Evolutionary conservation across 2,888 invertebrate genomes (phyloP).

Genomic region (Sabellastarte sp.): DNA sequence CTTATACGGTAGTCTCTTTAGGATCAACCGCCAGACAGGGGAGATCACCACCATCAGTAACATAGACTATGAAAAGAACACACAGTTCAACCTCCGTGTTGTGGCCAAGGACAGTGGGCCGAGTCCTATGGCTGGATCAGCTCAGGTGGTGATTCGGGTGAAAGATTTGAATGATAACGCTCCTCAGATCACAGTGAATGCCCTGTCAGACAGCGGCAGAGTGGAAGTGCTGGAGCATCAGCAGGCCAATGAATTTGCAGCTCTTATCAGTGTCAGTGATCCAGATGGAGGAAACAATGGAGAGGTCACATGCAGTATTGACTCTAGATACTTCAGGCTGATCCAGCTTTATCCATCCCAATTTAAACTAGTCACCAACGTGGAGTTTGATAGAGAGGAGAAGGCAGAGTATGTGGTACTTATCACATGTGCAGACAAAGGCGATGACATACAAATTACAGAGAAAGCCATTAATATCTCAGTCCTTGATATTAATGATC

Average conservation of each 20-base stretch:
- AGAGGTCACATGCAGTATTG: neutral
- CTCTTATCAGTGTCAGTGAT: neutral
- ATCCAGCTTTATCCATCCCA: neutral
- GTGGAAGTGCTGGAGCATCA: neutral
- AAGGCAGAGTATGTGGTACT: neutral
- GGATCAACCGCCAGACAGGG: neutral
- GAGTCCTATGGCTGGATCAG: neutral
- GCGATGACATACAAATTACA: neutral
- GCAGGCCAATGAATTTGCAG: neutral
- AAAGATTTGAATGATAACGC: slow-evolving; percentile 2
- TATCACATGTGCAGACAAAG: slow-evolving; percentile 3
- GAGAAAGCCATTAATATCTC: neutral
- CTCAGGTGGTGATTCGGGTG: neutral
- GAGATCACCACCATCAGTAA: neutral
- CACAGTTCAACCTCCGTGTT: neutral
- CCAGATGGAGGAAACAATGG: neutral
- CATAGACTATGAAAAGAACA: neutral
- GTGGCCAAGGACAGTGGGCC: neutral
- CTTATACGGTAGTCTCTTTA: neutral
- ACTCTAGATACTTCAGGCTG: neutral
- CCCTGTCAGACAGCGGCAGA: neutral
- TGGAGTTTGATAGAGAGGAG: neutral
- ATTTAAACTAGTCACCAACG: slow-evolving; percentile 1
- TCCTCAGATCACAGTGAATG: neutral
- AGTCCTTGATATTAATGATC: slow-evolving; percentile 4